Conservation (phyloP, 2,113 vertebrate species). For the Syrmaticus mikado region DNA sequence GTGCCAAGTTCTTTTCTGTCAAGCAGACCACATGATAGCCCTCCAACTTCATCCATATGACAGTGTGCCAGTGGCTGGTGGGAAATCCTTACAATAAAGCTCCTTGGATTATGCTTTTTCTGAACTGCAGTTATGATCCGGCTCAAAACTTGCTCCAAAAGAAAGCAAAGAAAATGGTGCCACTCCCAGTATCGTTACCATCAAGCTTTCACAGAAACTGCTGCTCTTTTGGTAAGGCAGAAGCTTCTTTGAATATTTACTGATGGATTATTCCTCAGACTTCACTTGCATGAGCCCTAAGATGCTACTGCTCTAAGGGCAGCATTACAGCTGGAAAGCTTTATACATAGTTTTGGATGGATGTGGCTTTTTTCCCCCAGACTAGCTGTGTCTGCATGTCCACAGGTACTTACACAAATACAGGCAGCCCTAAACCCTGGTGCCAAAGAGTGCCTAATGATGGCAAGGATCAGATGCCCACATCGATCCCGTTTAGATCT, state of each 20-base stretch:
- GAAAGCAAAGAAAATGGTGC: not conserved
- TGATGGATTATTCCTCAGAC: accelerated
- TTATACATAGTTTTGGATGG: accelerated
- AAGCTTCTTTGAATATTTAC: not conserved
- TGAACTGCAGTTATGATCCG: not conserved
- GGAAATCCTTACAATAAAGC: not conserved
- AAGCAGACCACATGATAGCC: not conserved
- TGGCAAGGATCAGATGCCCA: not conserved
- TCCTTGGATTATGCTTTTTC: not conserved
- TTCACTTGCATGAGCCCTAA: not conserved
- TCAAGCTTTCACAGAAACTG: not conserved
- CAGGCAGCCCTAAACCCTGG: not conserved
- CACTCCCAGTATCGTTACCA: not conserved
- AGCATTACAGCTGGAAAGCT: not conserved
- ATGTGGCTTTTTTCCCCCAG: not conserved
- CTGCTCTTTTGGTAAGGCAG: not conserved
- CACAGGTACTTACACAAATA: not conserved
- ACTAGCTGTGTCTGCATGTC: not conserved
- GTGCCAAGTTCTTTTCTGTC: not conserved
- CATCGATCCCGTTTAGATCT: not conserved
- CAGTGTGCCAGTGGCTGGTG: not conserved
- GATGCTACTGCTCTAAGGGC: not conserved
- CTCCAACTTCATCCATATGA: not conserved
- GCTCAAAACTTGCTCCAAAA: not conserved
- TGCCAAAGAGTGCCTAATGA: not conserved